Base-by-base conservation (phyloP, 2,888 invertebrate species). In the Pseudanteris insignis region DNA sequence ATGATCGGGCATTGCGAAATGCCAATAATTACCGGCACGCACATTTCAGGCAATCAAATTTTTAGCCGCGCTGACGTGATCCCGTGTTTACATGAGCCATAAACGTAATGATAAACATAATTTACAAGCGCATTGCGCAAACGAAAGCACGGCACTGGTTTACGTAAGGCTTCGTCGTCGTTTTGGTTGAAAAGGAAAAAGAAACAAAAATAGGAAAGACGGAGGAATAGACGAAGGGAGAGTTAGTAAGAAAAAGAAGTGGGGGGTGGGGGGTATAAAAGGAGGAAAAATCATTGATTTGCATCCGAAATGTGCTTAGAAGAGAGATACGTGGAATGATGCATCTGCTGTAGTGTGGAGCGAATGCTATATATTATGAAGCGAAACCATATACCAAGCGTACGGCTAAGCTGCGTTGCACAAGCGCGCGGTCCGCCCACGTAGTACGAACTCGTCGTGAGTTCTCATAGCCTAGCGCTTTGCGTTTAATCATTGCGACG, bases 361-460 rank as follows among this genome's bases (percentile, higher is more conserved):
- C n/a, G 54, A 28, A 50, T 30, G 51, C 54, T 50, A 41, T 59
- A 41, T 41, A 58, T 58, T 43, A 51, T 38, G 57, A 48, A 50
- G 54, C 50, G 55, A 59, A 63, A 59, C 54, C 50, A 50, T 59
- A 58, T 44, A 58, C 53, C 41, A 40, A n/a, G n/a, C n/a, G n/a
- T n/a, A n/a, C n/a, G n/a, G 29, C 57, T 32, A 36, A 40, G 48
- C 53, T 46, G 28, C 64, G 67, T 69, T 70, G 71, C 73, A 71
- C 67, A 72, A 71, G 63, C 33, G 64, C 69, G 64, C 66, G 66
- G 68, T 70, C 74, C 76, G 75, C 74, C 75, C 74, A 76, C 75
- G 72, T 74, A 69, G 74, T 74, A 21, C 57, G 67, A 62, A 73
- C 74, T 71, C 68, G 70, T 71, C 71, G 70, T 68, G 69, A 70